Conservation (phyloP, 2,113 vertebrate species). For the Rhinolophus sinicus region DNA sequence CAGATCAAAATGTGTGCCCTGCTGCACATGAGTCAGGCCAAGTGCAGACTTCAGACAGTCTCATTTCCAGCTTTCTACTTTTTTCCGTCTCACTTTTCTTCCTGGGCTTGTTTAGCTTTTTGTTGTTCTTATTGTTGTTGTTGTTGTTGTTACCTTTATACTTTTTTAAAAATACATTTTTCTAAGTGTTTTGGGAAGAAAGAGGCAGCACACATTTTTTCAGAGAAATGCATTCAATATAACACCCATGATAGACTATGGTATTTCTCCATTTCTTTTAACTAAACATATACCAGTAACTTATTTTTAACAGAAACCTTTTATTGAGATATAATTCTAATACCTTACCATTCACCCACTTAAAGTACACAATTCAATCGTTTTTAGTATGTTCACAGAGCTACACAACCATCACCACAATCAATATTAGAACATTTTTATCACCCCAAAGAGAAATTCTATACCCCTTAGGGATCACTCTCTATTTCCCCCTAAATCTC, state of each 20-base stretch:
- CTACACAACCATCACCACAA: not conserved
- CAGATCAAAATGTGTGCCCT: not conserved
- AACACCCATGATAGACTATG: not conserved
- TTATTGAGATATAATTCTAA: not conserved
- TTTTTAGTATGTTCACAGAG: not conserved
- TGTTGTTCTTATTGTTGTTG: not conserved
- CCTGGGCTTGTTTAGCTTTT: constrained; percentile 43
- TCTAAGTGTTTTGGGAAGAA: not conserved
- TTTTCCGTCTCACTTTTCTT: constrained; percentile 54
- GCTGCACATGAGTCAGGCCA: not conserved
- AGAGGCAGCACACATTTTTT: not conserved
- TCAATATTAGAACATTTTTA: not conserved
- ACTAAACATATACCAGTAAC: not conserved
- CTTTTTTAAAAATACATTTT: not conserved
- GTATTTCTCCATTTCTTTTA: constrained; percentile 1
- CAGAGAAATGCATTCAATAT: not conserved
- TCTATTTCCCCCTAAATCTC: not conserved
- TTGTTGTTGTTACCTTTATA: not conserved
- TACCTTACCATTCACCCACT: not conserved
- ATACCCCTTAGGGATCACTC: no score
- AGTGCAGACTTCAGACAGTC: not conserved
- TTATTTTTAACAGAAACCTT: not conserved
- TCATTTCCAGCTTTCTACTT: not conserved
- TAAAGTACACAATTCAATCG: not conserved
- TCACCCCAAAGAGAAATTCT: not conserved